These are phyloP conservation scores for Halichoeres trimaculatus DNA, from an alignment of 2,113 vertebrate species.

Conservation along the genomic window DNA sequence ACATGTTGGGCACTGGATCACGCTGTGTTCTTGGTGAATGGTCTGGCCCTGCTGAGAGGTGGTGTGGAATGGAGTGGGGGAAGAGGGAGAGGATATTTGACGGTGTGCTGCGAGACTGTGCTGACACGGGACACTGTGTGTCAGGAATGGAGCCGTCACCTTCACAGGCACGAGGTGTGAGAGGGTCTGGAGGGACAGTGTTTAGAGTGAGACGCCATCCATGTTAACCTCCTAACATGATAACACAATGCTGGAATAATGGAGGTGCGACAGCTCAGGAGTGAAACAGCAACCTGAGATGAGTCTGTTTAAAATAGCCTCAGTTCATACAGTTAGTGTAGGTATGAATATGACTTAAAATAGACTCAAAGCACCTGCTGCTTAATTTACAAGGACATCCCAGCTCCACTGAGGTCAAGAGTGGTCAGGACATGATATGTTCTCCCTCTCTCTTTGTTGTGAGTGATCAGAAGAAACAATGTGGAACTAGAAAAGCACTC, in stretches of 20 bases:
- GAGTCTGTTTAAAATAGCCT: not conserved
- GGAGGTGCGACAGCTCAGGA: not conserved
- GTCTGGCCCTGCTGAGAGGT: not conserved
- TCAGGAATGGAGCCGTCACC: constrained; percentile 52
- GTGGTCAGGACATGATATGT: too few species aligned
- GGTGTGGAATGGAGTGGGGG: constrained; percentile 42
- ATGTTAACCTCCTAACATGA: constrained; percentile 9
- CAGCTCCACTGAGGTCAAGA: too few species aligned
- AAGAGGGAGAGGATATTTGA: constrained; percentile 69
- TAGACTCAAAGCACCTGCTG: constrained; percentile 2
- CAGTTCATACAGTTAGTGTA: not conserved
- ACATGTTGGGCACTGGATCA: constrained; percentile 47
- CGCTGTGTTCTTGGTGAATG: constrained; percentile 26
- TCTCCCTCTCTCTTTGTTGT: too few species aligned
- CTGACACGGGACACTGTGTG: constrained; percentile 71
- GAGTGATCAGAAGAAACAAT: too few species aligned
- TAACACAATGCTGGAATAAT: not conserved
- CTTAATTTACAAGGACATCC: not conserved
- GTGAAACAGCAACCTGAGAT: not conserved
- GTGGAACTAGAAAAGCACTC: too few species aligned
- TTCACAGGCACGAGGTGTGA: constrained; percentile 24
- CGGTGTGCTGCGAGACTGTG: constrained; percentile 60
- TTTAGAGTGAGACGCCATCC: constrained; percentile 13
- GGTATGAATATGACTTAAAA: not conserved
- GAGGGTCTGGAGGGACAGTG: not conserved